These are phyloP conservation scores for Xylophagus ater DNA, from an alignment of 2,888 invertebrate genomes.

Conservation along the genomic window DNA sequence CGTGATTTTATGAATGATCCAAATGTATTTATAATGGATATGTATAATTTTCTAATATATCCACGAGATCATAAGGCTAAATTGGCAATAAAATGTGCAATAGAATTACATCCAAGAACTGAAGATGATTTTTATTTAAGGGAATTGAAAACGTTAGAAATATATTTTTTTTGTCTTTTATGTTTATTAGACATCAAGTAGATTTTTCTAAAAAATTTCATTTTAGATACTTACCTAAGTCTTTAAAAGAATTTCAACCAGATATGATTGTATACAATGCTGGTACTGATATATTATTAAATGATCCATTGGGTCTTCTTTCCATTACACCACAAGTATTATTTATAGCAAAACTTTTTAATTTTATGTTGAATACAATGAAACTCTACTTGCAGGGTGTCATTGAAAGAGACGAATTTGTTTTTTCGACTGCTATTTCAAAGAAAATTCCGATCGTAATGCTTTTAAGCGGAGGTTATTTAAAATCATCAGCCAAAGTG, in stretches of 20 bases:
- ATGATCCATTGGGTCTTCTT: constrained; percentile 66
- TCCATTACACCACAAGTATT: constrained; percentile 54
- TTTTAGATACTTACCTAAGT: constrained; percentile 53
- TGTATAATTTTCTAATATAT: constrained; percentile 73
- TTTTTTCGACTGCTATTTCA: constrained; percentile 57
- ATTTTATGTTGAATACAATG: neutral
- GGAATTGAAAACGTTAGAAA: constrained; percentile 49
- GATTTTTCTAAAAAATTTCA: neutral
- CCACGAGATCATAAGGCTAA: constrained; percentile 67
- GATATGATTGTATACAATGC: constrained; percentile 84
- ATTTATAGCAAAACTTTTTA: neutral
- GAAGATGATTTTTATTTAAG: constrained; percentile 59
- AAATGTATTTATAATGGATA: constrained; percentile 76
- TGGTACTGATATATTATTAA: constrained; percentile 74
- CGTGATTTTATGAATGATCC: constrained; percentile 61
- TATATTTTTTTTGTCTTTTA: neutral
- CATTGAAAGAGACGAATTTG: constrained; percentile 69
- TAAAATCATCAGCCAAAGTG: constrained; percentile 61
- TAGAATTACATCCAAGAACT: constrained; percentile 52
- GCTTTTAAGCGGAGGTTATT: constrained; percentile 82
- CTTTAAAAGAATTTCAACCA: constrained; percentile 60
- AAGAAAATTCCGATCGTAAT: constrained; percentile 66
- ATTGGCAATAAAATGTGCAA: constrained; percentile 54
- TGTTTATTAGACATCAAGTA: neutral
- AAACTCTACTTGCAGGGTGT: constrained; percentile 52